These are phyloP conservation scores for Tamandua tetradactyla DNA, from an alignment of 2,797 vertebrate species.

Conservation along the genomic window DNA sequence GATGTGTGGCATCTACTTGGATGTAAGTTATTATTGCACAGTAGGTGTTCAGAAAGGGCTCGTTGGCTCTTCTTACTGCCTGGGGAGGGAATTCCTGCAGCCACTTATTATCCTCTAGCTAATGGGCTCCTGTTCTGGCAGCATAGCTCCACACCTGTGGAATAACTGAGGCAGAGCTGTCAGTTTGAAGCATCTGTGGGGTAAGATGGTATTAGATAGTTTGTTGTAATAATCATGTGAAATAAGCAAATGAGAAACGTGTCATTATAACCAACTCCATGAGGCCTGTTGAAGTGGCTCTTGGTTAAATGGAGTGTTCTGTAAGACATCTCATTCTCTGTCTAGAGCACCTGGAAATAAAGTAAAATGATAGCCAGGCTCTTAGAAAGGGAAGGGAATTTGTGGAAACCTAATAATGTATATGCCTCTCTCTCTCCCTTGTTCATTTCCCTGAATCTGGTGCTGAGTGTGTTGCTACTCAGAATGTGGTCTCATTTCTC, in stretches of 20 bases:
- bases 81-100: neutral
- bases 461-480: neutral
- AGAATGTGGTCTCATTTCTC: neutral
- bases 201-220: neutral
- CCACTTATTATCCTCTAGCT: neutral
- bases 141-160: neutral
- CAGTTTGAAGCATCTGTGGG: neutral
- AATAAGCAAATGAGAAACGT: neutral
- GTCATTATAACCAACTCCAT: neutral
- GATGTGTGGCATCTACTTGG: neutral
- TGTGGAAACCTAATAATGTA: neutral
- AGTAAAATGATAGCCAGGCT: neutral
- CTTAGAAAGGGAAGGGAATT: conserved; percentile 1
- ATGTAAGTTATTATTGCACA: neutral
- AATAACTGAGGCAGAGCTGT: neutral
- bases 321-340: neutral
- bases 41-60: neutral
- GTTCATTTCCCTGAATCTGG: neutral
- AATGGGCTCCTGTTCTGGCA: neutral
- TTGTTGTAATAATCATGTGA: neutral
- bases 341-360: neutral
- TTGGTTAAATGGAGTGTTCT: neutral
- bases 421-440: neutral
- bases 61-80: neutral
- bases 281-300: neutral